Evolutionary conservation across 2,888 invertebrate genomes (phyloP).

Genomic region (Hipparchia sbordonii): DNA sequence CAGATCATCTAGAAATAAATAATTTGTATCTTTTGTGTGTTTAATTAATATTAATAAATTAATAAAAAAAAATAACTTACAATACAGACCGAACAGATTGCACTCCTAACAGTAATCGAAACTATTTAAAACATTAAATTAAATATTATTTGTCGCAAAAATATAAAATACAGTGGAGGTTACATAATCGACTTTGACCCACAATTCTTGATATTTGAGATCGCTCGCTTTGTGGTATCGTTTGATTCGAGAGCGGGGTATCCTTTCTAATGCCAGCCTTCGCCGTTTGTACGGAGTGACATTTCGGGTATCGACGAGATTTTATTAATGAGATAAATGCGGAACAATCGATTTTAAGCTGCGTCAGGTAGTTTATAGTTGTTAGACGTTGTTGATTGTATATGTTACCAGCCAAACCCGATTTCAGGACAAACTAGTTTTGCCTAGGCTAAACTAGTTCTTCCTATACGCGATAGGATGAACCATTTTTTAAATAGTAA

Average conservation of each 20-base stretch:
- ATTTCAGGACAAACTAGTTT: too few relatives aligned
- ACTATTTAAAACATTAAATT: not conserved
- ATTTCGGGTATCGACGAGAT: slow-evolving; percentile 16
- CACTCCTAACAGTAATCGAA: too few relatives aligned
- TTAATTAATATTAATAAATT: too few relatives aligned
- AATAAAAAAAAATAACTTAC: too few relatives aligned
- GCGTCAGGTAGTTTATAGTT: not conserved
- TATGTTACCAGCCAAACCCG: too few relatives aligned
- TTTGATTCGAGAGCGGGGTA: not conserved
- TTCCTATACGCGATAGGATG: too few relatives aligned
- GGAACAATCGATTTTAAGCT: not conserved
- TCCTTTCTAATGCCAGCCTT: slow-evolving; percentile 20
- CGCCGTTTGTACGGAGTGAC: not conserved
- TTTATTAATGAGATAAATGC: slow-evolving; percentile 9
- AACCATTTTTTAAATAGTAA: too few relatives aligned
- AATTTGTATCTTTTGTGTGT: too few relatives aligned
- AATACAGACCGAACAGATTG: too few relatives aligned
- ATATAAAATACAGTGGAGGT: not conserved
- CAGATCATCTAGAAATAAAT: too few relatives aligned
- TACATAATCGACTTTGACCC: slow-evolving; percentile 32
- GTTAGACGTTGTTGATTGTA: too few relatives aligned
- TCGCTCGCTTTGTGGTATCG: slow-evolving; percentile 5
- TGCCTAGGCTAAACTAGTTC: too few relatives aligned
- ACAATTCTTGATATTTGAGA: slow-evolving; percentile 36
- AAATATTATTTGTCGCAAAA: not conserved